phyloP scores from a whole-genome alignment of 2,113 vertebrate genomes.

The Melanotaenia duboulayi region DNA sequence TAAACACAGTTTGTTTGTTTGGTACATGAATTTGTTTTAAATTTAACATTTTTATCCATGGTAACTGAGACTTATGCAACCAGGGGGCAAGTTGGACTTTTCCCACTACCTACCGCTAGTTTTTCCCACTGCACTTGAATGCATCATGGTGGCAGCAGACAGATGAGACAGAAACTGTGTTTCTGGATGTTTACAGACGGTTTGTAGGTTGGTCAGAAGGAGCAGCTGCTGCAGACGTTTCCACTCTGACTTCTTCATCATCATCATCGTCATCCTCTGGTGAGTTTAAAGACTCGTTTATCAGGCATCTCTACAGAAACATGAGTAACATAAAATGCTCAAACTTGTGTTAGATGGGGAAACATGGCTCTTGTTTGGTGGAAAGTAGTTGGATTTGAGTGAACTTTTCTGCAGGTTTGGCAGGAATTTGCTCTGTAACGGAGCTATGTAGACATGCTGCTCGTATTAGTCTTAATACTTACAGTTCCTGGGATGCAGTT shows the following conservation, averaged over 20 bases:
- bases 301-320: neutral
- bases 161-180: neutral
- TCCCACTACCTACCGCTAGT: neutral
- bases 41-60: no score
- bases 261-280: constrained; percentile 26
- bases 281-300: constrained; percentile 53
- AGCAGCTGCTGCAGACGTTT: constrained; percentile 65
- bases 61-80: no score
- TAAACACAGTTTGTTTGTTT: neutral
- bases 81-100: no score
- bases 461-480: no score
- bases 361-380: neutral
- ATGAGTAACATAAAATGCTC: neutral
- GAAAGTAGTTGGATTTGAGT: neutral
- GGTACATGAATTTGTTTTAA: neutral
- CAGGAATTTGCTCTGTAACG: no score
- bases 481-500: constrained; percentile 34
- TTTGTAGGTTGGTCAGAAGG: no score
- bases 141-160: constrained; percentile 8
- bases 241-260: constrained; percentile 31
- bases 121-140: constrained; percentile 37
- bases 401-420: neutral
- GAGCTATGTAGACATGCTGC: no score
- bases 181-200: no score
- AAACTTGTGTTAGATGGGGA: neutral